phyloP scores from a whole-genome alignment of 2,113 vertebrate species.

The Glaucidium brasilianum region DNA sequence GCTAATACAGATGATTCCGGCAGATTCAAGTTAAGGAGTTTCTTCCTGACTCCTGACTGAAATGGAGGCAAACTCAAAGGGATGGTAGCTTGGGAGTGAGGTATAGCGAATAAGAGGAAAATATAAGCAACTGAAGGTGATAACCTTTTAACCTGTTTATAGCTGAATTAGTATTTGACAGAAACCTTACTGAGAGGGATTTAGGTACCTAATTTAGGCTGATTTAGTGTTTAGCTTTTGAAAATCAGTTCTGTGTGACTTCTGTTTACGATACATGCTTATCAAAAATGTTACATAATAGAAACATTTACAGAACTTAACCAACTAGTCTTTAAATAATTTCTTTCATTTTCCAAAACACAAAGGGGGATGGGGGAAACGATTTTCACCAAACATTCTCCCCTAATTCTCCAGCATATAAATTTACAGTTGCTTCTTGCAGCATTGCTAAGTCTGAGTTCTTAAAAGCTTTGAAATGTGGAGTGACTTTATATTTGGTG shows the following conservation, averaged over 20 bases:
- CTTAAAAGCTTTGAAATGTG: background rate
- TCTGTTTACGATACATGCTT: background rate
- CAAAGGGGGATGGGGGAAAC: rapidly evolving
- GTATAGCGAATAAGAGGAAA: background rate
- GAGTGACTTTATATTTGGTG: background rate
- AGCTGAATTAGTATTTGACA: background rate
- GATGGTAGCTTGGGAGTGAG: background rate
- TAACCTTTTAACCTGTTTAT: background rate
- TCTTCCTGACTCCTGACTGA: background rate
- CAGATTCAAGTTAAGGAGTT: background rate
- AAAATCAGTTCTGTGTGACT: background rate
- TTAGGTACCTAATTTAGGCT: background rate
- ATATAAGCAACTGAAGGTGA: background rate
- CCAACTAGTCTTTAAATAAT: background rate
- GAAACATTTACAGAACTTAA: background rate
- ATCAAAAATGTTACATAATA: background rate
- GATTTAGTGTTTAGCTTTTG: background rate
- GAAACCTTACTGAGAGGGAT: background rate
- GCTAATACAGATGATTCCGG: background rate
- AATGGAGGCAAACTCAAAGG: background rate
- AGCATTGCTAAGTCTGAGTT: background rate
- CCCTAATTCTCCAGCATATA: background rate
- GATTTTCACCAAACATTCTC: background rate
- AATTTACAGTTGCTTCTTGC: background rate
- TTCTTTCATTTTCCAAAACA: background rate